Evolutionary conservation across 2,888 invertebrate species (phyloP).

Genomic region (Tenodera sinensis): DNA sequence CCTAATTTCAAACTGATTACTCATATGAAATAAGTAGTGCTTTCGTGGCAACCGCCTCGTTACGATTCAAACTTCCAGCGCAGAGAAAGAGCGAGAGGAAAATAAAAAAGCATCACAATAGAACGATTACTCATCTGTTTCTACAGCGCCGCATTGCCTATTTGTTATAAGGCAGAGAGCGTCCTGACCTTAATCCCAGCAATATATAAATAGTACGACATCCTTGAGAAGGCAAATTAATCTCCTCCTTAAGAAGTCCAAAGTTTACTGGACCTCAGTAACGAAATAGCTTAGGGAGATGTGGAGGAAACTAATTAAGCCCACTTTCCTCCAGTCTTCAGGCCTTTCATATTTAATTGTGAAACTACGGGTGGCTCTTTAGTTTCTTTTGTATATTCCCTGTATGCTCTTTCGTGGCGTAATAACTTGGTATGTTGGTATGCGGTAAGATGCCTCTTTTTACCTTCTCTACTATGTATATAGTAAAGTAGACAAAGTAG

Average conservation of each 20-base stretch:
- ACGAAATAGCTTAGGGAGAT: not conserved
- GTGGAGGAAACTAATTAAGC: not conserved
- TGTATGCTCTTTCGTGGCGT: too few relatives aligned
- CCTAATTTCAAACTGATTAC: not conserved
- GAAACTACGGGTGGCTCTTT: too few relatives aligned
- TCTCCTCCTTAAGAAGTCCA: not conserved
- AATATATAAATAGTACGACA: not conserved
- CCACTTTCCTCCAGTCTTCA: not conserved
- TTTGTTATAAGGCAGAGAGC: not conserved
- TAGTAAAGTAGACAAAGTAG: too few relatives aligned
- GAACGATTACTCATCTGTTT: not conserved
- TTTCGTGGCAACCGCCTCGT: not conserved
- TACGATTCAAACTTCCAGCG: not conserved
- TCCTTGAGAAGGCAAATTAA: not conserved
- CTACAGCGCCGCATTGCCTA: not conserved
- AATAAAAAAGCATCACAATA: not conserved
- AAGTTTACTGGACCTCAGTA: not conserved
- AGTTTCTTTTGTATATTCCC: too few relatives aligned
- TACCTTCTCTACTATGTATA: too few relatives aligned
- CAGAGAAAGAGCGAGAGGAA: not conserved
- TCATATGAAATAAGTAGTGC: not conserved
- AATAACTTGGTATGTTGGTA: too few relatives aligned
- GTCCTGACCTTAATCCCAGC: not conserved
- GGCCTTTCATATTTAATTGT: too few relatives aligned
- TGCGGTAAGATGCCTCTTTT: too few relatives aligned